These are phyloP conservation scores for Gadopsis marmoratus DNA, from an alignment of 2,797 vertebrate genomes.

Conservation along the genomic window DNA sequence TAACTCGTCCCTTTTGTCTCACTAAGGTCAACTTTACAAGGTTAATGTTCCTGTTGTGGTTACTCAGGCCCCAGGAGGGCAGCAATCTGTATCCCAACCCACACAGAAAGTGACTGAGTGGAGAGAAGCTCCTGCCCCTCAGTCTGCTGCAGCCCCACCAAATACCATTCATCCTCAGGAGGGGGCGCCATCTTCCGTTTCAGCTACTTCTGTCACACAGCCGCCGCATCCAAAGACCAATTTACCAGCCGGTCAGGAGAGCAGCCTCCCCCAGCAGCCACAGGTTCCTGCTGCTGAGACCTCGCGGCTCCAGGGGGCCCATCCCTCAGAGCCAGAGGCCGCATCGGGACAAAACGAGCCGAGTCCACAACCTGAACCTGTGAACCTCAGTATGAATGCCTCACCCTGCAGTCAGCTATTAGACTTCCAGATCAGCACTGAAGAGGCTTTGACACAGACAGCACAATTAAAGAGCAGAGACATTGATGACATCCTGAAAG, in stretches of 20 bases:
- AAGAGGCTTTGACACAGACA: slow-evolving; percentile 44
- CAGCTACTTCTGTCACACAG: slow-evolving; percentile 42
- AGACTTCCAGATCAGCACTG: slow-evolving; percentile 57
- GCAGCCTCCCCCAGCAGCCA: slow-evolving; percentile 29
- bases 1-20: slow-evolving; percentile 19
- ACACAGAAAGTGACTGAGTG: slow-evolving; percentile 81
- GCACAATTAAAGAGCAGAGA: slow-evolving; percentile 60
- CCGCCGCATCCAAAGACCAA: slow-evolving; percentile 9
- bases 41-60: slow-evolving; percentile 95
- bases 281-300: slow-evolving; percentile 42
- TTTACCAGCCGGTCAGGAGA: slow-evolving; percentile 34
- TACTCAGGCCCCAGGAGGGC: slow-evolving; percentile 86
- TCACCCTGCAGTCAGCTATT: slow-evolving; percentile 68
- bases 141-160: slow-evolving; percentile 43
- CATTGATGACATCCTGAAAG: slow-evolving; percentile 78
- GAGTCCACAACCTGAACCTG: slow-evolving; percentile 72
- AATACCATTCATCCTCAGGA: slow-evolving; percentile 54
- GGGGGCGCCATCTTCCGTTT: slow-evolving; percentile 52
- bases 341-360: slow-evolving; percentile 71
- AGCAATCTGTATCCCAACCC: slow-evolving; percentile 77
- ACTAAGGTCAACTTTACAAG: slow-evolving; percentile 93
- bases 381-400: slow-evolving; percentile 58
- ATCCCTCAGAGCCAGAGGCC: slow-evolving; percentile 63
- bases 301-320: slow-evolving; percentile 37
- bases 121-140: slow-evolving; percentile 65